Conservation (phyloP, 37 sponge, comb jelly and placozoan genomes). For the Mnemiopsis leidyi region DNA sequence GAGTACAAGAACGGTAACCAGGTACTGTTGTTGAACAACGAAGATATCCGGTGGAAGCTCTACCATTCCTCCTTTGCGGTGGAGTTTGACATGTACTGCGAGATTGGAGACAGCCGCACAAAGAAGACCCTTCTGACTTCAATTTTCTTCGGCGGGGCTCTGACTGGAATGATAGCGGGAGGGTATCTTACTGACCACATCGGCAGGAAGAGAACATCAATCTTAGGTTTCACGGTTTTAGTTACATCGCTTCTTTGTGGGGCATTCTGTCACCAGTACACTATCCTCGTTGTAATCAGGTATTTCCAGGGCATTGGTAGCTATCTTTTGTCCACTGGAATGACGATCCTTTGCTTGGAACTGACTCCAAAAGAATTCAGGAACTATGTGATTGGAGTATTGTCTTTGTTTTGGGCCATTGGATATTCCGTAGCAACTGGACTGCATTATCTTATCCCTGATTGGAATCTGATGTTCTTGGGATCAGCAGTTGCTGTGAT, state of each 20-base stretch:
- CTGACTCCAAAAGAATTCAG: neutral
- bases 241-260: neutral
- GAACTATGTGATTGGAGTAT: neutral
- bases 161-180: neutral
- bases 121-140: neutral
- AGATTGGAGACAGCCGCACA: neutral
- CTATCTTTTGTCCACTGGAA: neutral
- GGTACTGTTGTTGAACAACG: neutral
- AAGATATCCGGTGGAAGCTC: neutral
- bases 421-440: neutral
- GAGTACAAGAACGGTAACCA: neutral
- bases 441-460: neutral
- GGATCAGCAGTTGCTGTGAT: neutral
- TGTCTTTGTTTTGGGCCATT: neutral
- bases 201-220: neutral
- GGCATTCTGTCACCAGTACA: neutral
- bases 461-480: neutral
- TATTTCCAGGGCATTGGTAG: neutral
- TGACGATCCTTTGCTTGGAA: neutral
- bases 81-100: neutral
- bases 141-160: neutral
- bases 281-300: neutral
- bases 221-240: neutral
- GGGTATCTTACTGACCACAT: neutral
- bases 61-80: neutral